Evolutionary conservation across 1,140 invertebrate genomes (phyloP).

Genomic region (Drosophila saltans): DNA sequence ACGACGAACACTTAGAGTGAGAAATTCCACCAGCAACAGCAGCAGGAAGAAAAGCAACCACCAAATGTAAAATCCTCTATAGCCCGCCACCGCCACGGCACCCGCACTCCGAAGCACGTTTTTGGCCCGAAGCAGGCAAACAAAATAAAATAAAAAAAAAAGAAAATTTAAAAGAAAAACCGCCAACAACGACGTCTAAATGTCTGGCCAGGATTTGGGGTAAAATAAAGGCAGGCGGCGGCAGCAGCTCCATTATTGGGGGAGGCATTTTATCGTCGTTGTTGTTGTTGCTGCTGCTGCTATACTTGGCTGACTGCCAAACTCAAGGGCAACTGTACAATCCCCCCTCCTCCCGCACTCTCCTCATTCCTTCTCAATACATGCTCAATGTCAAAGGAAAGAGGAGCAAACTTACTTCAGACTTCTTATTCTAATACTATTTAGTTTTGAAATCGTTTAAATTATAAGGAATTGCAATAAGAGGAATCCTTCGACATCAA

Average conservation of each 20-base stretch:
- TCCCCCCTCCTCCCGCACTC: not conserved
- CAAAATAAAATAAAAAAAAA: slow-evolving; percentile 17
- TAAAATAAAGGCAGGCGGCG: not conserved
- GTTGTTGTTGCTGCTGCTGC: not conserved
- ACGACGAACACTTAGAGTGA: slow-evolving; percentile 31
- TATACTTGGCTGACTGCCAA: slow-evolving; percentile 26
- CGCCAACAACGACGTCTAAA: slow-evolving; percentile 43
- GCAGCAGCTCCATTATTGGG: not conserved
- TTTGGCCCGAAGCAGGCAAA: slow-evolving; percentile 15
- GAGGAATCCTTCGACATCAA: too few relatives aligned
- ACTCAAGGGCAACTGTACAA: slow-evolving; percentile 65
- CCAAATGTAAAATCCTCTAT: slow-evolving; percentile 20
- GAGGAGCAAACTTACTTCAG: too few relatives aligned
- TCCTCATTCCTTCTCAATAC: not conserved
- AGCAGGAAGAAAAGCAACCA: slow-evolving; percentile 36
- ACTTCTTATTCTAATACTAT: too few relatives aligned
- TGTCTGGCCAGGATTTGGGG: slow-evolving; percentile 47
- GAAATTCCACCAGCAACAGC: slow-evolving; percentile 58
- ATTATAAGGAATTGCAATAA: too few relatives aligned
- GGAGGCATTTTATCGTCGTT: slow-evolving; percentile 2
- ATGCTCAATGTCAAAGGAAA: slow-evolving; percentile 2
- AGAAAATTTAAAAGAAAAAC: slow-evolving; percentile 17
- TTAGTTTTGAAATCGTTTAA: too few relatives aligned
- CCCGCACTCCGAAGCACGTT: slow-evolving; percentile 10
- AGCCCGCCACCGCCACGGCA: not conserved